phyloP scores from a whole-genome alignment of 2,113 vertebrate genomes.

The Percina caprodes region DNA sequence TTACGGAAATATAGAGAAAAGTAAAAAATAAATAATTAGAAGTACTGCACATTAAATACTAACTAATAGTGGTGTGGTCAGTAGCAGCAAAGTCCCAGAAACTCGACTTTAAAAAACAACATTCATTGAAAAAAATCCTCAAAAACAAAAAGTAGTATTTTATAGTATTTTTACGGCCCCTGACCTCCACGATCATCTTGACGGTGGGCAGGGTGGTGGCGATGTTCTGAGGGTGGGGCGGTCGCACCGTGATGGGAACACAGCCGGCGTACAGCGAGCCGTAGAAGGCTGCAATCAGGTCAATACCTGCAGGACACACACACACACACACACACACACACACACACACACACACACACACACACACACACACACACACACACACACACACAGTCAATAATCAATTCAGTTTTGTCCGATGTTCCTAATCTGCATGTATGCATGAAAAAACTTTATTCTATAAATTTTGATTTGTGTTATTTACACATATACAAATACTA shows the following conservation, averaged over 20 bases:
- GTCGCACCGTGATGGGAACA: conserved; percentile 96
- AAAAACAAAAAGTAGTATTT: too few species aligned
- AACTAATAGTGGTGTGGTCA: background rate
- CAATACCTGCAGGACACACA: conserved; percentile 88
- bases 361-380: background rate
- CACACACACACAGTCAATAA: background rate
- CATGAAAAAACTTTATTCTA: too few species aligned
- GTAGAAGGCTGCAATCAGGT: conserved; percentile 96
- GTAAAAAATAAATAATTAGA: background rate
- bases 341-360: conserved; percentile 39
- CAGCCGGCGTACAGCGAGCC: conserved; percentile 97
- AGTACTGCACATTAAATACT: too few species aligned
- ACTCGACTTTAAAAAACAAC: too few species aligned
- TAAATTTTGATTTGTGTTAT: background rate
- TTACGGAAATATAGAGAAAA: background rate
- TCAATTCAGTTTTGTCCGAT: background rate
- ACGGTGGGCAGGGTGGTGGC: conserved; percentile 96
- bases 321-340: conserved; percentile 7
- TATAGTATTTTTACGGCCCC: conserved; percentile 2
- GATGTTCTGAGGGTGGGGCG: conserved; percentile 98
- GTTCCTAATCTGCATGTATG: background rate
- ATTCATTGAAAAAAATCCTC: too few species aligned
- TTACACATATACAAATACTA: too few species aligned
- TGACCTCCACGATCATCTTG: conserved; percentile 99
- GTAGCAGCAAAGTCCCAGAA: background rate